Evolutionary conservation across 2,113 vertebrate genomes (phyloP), one percentile per base, ranked within the genome.

Genomic region (Cephalopholis sonnerati): DNA sequence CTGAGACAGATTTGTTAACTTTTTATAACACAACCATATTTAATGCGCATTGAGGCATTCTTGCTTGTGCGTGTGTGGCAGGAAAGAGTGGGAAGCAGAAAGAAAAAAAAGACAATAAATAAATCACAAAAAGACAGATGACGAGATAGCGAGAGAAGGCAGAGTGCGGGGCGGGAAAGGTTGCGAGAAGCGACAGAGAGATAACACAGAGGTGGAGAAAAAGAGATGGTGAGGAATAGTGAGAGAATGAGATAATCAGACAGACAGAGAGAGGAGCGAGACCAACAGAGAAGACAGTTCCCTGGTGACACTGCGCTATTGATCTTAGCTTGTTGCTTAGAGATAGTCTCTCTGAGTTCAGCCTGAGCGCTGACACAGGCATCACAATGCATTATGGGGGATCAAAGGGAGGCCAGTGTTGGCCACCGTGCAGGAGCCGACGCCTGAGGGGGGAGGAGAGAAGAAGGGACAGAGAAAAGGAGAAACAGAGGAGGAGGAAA

Each of bases 341-440:
- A 75, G 81, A 84, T 83, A 83, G 79, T 79, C 84, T 82, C 87
- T 88, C 81, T 84, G 89, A 89, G 86, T 91, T 87, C 84, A 87
- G 75, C 55, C 70, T 61, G 65, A 84, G 72, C 25, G 61, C 86
- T 88, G 90, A 91, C 89, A 87, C 86, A 81, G 79, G 79, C 89
- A 87, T 93, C 92, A 87, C 80, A 82, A 74, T 86, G 88, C 82
- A 89, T 92, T 90, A 92, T 92, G 85, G 82, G 87, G 85, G 86
- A 93, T 93, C 89, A 93, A 87, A 90, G 87, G 79, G 66, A 82
- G 92, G 85, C 84, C 89, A 81, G 53, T 16, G 15, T 44, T 79
- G 79, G 86, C 78, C 76, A 70, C 79, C 44, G n/a, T 67, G 77
- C 73, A 67, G 67, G 59, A 84, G 71, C 79, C 67, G 66, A 77